Conservation (phyloP, 2,113 vertebrate genomes). For the Microcebus griseorufus region DNA sequence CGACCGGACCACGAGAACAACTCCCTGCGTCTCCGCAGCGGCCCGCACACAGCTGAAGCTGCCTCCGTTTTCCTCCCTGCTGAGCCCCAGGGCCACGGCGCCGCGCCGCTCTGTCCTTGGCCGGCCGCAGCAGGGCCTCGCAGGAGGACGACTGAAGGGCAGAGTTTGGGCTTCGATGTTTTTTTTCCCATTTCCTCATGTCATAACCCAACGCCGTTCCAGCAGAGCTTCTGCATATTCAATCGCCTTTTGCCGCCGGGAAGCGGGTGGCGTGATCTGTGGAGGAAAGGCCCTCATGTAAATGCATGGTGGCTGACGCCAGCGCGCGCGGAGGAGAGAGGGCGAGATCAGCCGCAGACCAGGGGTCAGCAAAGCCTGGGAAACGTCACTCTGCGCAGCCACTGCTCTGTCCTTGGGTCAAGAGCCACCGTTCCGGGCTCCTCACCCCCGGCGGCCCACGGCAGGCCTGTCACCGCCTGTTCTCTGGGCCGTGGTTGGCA, state of each 20-base stretch:
- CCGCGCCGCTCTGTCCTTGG: conserved; percentile 37
- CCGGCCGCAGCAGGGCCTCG: rapidly evolving
- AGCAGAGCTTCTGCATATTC: conserved; percentile 63
- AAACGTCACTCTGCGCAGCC: conserved; percentile 43
- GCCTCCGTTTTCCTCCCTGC: neutral
- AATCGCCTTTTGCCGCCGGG: conserved; percentile 63
- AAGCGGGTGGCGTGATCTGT: conserved; percentile 3
- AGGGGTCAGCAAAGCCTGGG: conserved; percentile 52
- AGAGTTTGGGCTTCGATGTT: conserved; percentile 40
- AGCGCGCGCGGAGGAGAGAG: conserved; percentile 51
- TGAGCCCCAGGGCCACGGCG: neutral
- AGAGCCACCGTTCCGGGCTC: neutral
- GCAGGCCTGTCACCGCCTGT: neutral
- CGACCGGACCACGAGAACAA: neutral
- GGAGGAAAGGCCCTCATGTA: conserved; percentile 68
- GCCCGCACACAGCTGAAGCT: neutral
- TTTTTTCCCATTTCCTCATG: conserved; percentile 54
- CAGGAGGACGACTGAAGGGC: conserved; percentile 52
- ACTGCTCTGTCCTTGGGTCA: conserved; percentile 54
- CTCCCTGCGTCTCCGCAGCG: rapidly evolving
- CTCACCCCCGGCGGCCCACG: neutral
- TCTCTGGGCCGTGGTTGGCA: neutral
- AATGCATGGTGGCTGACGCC: conserved; percentile 51
- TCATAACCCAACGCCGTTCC: conserved; percentile 58
- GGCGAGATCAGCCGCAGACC: conserved; percentile 19